Base-by-base conservation (phyloP, 2,888 invertebrate species). In the Patella ulyssiponensis region DNA sequence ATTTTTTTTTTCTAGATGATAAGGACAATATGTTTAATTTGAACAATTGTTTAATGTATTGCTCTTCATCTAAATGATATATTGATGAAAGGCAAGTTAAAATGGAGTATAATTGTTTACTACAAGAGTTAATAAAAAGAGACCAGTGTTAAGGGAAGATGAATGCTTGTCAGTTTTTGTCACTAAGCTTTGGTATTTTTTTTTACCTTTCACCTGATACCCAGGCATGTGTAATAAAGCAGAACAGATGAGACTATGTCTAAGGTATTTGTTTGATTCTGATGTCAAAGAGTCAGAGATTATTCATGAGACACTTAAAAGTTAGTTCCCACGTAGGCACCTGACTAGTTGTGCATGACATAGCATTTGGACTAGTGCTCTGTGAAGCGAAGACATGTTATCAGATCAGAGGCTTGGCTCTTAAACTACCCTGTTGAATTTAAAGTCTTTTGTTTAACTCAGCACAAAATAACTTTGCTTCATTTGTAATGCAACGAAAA, bases 261-360 rank as follows among this genome's bases (percentile, higher is more conserved):
- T 64, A 64, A 64, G 20, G 64, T 64, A 64, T 64, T 64, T 64
- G 23, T 64, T 64, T 64, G 64, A 64, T 64, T 64, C 64, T 64
- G 64, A 23, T 64, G 64, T 64, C 64, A 64, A 64, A 64, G 20
- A 64, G 64, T 20, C 20, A 64, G 20, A 64, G 20, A 64, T 64
- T 64, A 64, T 64, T 64, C 64, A 64, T 64, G 64, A 23, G 64
- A 20, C 64, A 64, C 14, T 64, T 23, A 44, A 20, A 64, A 64
- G 64, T 64, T 64, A 23, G 64, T 64, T 64, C 64, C 64, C 64
- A 64, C 64, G 44, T 44, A 64, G 64, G 64, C 64, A 64, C 64
- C 64, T 64, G 64, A 64, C 64, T 64, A 64, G 64, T 23, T 64
- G 64, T 64, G 64, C 64, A 64, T 64, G 64, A 64, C 64, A 23